Evolutionary conservation across 64 coral and sea anemone species (phyloP).

Genomic region (Dendrophyllia cribrosa): DNA sequence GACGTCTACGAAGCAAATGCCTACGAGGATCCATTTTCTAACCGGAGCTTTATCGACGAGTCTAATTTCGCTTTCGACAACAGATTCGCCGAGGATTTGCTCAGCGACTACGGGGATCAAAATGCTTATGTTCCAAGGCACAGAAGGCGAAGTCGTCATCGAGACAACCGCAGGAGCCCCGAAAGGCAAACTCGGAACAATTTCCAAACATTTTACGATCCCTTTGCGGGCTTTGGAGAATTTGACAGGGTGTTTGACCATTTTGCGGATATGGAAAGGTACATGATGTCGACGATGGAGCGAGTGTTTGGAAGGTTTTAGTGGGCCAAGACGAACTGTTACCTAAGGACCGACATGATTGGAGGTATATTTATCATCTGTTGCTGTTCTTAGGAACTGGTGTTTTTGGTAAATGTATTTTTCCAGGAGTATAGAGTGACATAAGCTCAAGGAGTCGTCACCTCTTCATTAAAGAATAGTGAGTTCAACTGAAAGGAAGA

Average conservation of each 20-base stretch:
- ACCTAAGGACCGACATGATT: no score
- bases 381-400: no score
- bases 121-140: background rate
- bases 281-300: constrained; percentile 72
- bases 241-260: constrained; percentile 54
- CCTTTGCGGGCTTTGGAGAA: constrained; percentile 49
- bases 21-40: constrained; percentile 16
- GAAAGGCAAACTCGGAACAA: background rate
- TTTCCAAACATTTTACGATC: constrained; percentile 35
- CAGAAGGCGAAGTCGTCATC: constrained; percentile 14
- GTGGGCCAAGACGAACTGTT: background rate
- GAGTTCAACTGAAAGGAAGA: no score
- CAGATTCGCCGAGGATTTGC: background rate
- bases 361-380: no score
- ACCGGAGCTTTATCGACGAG: background rate
- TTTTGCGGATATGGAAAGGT: constrained; percentile 65
- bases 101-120: background rate
- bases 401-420: no score
- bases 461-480: no score
- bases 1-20: constrained; percentile 47
- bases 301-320: constrained; percentile 66
- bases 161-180: background rate
- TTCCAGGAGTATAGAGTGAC: no score
- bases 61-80: background rate
- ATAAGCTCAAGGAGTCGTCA: no score